phyloP scores from a whole-genome alignment of 1,140 invertebrate species.

The Drosophila sp. region DNA sequence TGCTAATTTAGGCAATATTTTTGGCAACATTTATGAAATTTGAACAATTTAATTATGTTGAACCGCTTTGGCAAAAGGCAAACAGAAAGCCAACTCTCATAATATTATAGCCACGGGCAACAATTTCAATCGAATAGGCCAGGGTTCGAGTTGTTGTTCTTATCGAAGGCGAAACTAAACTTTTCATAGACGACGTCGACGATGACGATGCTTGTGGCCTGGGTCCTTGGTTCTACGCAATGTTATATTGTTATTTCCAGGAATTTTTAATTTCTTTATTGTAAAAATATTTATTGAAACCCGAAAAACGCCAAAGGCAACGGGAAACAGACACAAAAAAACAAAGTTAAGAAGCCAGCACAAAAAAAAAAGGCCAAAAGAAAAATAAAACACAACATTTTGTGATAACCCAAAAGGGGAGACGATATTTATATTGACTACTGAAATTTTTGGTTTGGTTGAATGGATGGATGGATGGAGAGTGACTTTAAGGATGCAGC shows the following conservation, averaged over 20 bases:
- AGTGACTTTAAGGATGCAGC: slow-evolving; percentile 22
- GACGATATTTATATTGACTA: slow-evolving; percentile 5
- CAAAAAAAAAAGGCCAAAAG: slow-evolving; percentile 38
- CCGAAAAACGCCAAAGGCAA: slow-evolving; percentile 62
- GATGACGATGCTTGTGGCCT: slow-evolving; percentile 40
- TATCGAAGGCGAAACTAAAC: slow-evolving; percentile 67
- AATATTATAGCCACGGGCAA: slow-evolving; percentile 73
- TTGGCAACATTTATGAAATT: slow-evolving; percentile 53
- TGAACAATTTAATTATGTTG: slow-evolving; percentile 73
- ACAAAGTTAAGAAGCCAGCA: slow-evolving; percentile 36
- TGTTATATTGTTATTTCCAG: slow-evolving; percentile 66
- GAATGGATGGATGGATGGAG: neutral
- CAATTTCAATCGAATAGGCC: slow-evolving; percentile 75
- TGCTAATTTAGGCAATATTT: slow-evolving; percentile 49
- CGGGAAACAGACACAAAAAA: slow-evolving; percentile 5
- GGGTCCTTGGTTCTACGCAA: slow-evolving; percentile 12
- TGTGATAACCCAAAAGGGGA: slow-evolving; percentile 1
- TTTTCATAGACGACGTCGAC: slow-evolving; percentile 69
- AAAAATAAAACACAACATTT: slow-evolving; percentile 2
- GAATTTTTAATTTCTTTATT: slow-evolving; percentile 81
- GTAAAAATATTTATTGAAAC: slow-evolving; percentile 80
- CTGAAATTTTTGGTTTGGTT: neutral
- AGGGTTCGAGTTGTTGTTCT: slow-evolving; percentile 47
- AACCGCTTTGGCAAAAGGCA: slow-evolving; percentile 53
- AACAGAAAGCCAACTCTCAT: slow-evolving; percentile 46